Evolutionary conservation across 2,888 invertebrate species (phyloP), one percentile per base, ranked within the genome.

Genomic region (Lamellibrachia columna): DNA sequence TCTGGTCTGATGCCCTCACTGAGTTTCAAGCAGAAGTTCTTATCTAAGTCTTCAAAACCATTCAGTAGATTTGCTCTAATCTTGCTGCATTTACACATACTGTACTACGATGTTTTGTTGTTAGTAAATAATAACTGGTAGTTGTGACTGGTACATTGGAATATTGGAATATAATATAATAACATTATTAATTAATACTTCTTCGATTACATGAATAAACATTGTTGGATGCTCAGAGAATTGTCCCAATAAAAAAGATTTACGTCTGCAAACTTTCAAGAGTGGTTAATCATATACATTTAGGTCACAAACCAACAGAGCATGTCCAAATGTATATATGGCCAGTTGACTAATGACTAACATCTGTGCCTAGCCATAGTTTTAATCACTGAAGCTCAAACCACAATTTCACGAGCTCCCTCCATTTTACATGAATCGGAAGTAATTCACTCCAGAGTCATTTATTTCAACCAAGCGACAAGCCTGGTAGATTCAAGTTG

Each of bases 401-500:
- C 75, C 22, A 22, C 75, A 22, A 75, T 15, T 75, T 75, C 2
- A 75, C 15, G 75, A 22, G 75, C 11, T 75, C 22, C 75, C n/a
- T 75, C 75, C 22, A 75, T 15, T 75, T 75, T 75, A 75, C n/a
- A n/a, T 22, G 22, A 75, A 75, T 75, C 75, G 0, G 75, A 22
- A 75, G 75, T 75, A 15, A 75, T 22, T 15, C 75, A 22, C 22
- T 22, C 75, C n/a, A 4, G 75, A 22, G 75, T 75, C 22, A 75
- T 15, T 75, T 75, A 22, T 75, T 75, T n/a, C 75, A 75, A 22
- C 75, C 15, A 75, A 75, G 75, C 75, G 75, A 75, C 75, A 75
- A 75, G 75, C n/a, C 75, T 75, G 75, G 75, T 75, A n/a, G 75
- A 75, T 75, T 75, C 75, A 15, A 75, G 75, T 75, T 75, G 75